Conservation (phyloP, 2,113 vertebrate species). For the Zosterops lateralis region DNA sequence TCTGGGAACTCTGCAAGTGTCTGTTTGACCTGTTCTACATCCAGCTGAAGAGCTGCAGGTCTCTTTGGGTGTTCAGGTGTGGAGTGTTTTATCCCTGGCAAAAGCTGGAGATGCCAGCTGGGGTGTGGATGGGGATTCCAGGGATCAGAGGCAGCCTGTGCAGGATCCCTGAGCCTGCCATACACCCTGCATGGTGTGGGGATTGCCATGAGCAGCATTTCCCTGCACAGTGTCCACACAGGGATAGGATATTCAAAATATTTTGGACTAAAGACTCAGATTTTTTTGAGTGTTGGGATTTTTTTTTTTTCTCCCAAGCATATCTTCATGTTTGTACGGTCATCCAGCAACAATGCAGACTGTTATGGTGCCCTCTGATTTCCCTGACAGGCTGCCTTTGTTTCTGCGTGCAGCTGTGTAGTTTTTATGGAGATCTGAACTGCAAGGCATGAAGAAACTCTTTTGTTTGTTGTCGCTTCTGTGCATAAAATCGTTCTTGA, state of each 20-base stretch:
- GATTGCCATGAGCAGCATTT: background rate
- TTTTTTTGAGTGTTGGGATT: background rate
- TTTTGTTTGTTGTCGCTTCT: constrained; percentile 25
- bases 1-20: rapidly evolving
- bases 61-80: no score
- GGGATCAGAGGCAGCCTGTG: background rate
- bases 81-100: background rate
- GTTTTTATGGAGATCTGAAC: constrained; percentile 49
- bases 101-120: background rate
- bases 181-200: background rate
- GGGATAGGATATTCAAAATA: background rate
- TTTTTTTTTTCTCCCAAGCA: background rate
- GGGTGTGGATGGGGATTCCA: background rate
- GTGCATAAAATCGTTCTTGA: constrained; percentile 51
- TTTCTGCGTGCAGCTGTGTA: background rate
- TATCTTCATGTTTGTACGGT: background rate
- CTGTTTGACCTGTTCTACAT: background rate
- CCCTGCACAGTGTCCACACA: background rate
- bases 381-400: constrained; percentile 35
- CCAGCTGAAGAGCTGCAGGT: background rate
- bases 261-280: background rate
- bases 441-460: constrained; percentile 40
- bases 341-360: constrained; percentile 31
- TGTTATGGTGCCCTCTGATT: constrained; percentile 38
- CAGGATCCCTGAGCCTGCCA: background rate